A percentile compares a stretch with the other conserved stretches of the same genome.
phyloP scores from a whole-genome alignment of 92 coral and sea anemone species.

The Porites lobata region DNA sequence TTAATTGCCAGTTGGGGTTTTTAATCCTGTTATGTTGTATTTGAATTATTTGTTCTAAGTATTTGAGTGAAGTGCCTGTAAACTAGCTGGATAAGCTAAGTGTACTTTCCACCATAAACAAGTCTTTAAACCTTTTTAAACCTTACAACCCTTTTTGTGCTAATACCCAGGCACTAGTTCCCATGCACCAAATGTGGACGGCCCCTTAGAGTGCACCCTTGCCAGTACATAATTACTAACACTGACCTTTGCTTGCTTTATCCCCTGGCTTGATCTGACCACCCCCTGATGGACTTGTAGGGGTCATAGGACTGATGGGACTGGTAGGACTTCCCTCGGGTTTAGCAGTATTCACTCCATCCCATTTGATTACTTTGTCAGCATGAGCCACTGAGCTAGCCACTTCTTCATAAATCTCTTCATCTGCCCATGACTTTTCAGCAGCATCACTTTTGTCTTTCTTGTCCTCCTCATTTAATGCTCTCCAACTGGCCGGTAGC shows the following conservation, averaged over 20 bases:
- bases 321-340: background rate
- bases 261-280: slow-evolving; percentile 18
- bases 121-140: no score
- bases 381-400: slow-evolving; percentile 57
- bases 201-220: background rate
- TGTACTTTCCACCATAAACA: no score
- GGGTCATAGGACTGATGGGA: background rate
- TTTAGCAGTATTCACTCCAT: slow-evolving; percentile 23
- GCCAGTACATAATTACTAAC: background rate
- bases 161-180: no score
- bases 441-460: slow-evolving; percentile 52
- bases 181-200: no score
- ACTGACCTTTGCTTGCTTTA: slow-evolving; percentile 43
- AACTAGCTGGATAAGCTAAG: no score
- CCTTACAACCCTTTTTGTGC: no score
- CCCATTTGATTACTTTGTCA: slow-evolving; percentile 60
- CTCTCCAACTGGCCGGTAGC: slow-evolving; percentile 62
- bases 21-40: no score
- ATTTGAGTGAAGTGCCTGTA: no score
- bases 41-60: no score
- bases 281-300: slow-evolving; percentile 4
- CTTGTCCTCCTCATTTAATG: slow-evolving; percentile 39
- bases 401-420: slow-evolving; percentile 86
- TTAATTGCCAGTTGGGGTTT: no score
- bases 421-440: slow-evolving; percentile 59